Evolutionary conservation across 1,140 invertebrate genomes (phyloP), one percentile per base, ranked within the genome.

Genomic region (Micrasema longulum): DNA sequence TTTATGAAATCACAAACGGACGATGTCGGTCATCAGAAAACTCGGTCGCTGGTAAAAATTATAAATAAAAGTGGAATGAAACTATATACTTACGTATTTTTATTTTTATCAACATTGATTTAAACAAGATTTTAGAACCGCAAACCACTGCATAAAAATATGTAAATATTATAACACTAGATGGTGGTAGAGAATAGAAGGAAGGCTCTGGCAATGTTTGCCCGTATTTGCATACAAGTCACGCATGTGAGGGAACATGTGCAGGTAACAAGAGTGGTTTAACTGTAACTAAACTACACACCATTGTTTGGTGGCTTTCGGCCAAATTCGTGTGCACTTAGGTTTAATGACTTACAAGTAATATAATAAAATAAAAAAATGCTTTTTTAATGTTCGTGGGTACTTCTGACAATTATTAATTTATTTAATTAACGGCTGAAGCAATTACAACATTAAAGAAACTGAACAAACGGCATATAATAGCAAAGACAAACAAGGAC

Each of bases 181-280:
- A 18, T 35, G 16, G 14, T 14, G 35, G 26, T 57, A 31, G 31
- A 57, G 53, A 31, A 36, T 26, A 31, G 12, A 38, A 38, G 53
- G 11, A 31, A 10, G n/a, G 14, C 23, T 18, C 12, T 31, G 53
- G 53, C 26, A 57, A 57, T 57, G 53, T 18, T 31, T 57, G 53
- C 12, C 9, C 20, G 36, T 57, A 57, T 57, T 57, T 57, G 53
- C 53, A 57, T 57, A 57, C 53, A 57, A 38, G 53, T 57, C 53
- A 57, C 53, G 53, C 53, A 10, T 18, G 53, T 36, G 53, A 36
- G 53, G 53, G 53, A 57, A 57, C 53, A 57, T 57, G 53, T 57
- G 53, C 36, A 57, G 53, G 48, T 11, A 52, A 20, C 16, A 23
- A 20, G 53, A 57, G 36, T 57, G 53, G 36, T 57, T 57, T 57